A percentile compares a stretch with the other conserved stretches of the same genome.
Conservation (phyloP, 2,113 vertebrate genomes). For the Scytalopus superciliaris region DNA sequence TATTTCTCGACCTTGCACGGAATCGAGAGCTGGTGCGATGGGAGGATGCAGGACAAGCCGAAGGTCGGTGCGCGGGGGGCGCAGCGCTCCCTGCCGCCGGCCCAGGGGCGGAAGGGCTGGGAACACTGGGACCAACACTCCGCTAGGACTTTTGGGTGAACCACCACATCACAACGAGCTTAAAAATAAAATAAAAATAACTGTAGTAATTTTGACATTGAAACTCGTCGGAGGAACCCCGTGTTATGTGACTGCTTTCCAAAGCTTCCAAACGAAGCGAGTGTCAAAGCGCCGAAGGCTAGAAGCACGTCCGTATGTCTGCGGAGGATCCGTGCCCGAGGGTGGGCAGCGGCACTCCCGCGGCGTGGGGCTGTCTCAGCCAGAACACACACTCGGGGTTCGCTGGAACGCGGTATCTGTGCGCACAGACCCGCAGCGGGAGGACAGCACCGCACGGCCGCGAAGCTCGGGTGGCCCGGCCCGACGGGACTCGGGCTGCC, state of each 20-base stretch:
- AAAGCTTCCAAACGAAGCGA: not conserved
- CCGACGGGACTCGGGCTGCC: not conserved
- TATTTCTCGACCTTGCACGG: not conserved
- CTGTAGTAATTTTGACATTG: not conserved
- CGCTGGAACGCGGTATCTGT: not conserved
- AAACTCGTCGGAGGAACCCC: not conserved
- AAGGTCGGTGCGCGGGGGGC: not conserved
- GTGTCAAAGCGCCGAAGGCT: not conserved
- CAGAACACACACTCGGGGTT: not conserved
- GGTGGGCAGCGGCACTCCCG: not conserved
- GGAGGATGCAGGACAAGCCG: accelerated
- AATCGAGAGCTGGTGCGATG: accelerated
- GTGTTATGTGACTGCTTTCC: not conserved
- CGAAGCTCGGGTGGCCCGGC: not conserved
- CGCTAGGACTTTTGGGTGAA: not conserved
- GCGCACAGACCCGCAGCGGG: not conserved
- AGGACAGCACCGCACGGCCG: not conserved
- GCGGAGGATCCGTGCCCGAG: not conserved
- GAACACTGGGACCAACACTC: not conserved
- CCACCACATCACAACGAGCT: not conserved
- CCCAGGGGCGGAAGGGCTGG: not conserved
- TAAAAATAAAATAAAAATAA: not conserved
- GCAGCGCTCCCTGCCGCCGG: conserved; percentile 1
- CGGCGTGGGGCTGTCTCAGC: not conserved
- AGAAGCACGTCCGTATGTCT: not conserved